Conservation (phyloP, 2,113 vertebrate genomes). For the Panthera tigris region DNA sequence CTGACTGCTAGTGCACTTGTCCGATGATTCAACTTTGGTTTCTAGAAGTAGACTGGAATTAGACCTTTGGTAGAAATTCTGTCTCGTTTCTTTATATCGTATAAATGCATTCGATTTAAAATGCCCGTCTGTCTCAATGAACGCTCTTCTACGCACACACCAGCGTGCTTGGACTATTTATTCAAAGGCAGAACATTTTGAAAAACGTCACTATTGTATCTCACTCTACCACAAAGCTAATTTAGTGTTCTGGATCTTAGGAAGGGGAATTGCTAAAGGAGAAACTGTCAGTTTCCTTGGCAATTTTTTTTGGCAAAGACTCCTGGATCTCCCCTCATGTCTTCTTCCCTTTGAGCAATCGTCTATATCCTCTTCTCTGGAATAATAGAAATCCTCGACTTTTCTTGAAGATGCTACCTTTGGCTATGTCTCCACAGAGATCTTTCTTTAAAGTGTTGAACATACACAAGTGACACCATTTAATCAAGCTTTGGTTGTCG, state of each 20-base stretch:
- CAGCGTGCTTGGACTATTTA: slow-evolving; percentile 4
- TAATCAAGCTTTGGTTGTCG: slow-evolving; percentile 39
- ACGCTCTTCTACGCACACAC: neutral
- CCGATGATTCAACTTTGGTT: neutral
- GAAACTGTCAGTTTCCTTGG: neutral
- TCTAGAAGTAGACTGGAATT: slow-evolving; percentile 1
- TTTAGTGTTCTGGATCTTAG: slow-evolving; percentile 18
- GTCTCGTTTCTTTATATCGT: neutral
- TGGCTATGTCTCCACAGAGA: neutral
- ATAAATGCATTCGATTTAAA: slow-evolving; percentile 32
- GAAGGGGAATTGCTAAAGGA: slow-evolving; percentile 2
- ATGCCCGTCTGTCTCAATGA: neutral
- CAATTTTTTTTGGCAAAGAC: neutral
- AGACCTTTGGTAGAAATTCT: neutral
- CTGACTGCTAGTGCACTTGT: neutral
- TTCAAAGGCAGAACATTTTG: slow-evolving; percentile 31
- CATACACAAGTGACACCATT: neutral
- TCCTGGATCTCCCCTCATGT: neutral
- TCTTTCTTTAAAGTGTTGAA: slow-evolving; percentile 19
- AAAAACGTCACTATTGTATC: neutral
- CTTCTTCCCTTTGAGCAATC: neutral
- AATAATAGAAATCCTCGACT: slow-evolving; percentile 28
- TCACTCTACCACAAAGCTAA: neutral
- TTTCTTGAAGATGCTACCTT: slow-evolving; percentile 31
- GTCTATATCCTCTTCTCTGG: neutral